phyloP scores from a whole-genome alignment of 2,113 vertebrate genomes.

The Tachycineta bicolor region DNA sequence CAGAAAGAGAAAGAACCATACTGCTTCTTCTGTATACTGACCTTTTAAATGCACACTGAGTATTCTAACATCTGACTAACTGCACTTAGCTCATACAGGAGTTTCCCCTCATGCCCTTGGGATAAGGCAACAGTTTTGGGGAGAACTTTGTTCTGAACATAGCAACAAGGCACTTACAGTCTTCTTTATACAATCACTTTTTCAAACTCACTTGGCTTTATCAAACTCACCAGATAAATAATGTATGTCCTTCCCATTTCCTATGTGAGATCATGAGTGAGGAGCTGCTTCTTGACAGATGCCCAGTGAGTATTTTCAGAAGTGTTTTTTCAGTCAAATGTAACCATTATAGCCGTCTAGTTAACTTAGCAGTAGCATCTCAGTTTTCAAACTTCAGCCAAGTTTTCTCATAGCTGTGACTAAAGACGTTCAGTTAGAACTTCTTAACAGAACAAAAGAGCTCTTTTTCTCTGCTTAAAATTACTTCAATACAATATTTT shows the following conservation, averaged over 20 bases:
- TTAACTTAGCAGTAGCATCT: conserved; percentile 36
- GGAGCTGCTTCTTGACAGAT: conserved; percentile 41
- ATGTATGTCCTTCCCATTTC: conserved; percentile 23
- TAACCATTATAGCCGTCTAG: neutral
- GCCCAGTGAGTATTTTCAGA: conserved; percentile 37
- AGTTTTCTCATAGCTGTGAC: conserved; percentile 8
- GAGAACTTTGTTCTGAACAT: neutral
- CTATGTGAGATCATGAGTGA: conserved; percentile 39
- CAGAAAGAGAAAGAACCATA: neutral
- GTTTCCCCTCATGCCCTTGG: neutral
- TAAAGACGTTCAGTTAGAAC: neutral
- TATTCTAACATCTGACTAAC: neutral
- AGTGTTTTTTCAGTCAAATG: conserved; percentile 40
- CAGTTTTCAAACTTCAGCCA: conserved; percentile 40
- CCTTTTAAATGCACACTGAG: neutral
- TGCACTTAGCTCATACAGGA: neutral
- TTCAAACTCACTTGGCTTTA: neutral
- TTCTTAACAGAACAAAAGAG: conserved; percentile 9
- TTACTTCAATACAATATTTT: neutral
- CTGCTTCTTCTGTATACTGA: neutral
- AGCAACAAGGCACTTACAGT: neutral
- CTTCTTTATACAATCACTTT: neutral
- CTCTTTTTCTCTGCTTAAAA: conserved; percentile 18
- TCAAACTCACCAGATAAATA: conserved; percentile 47
- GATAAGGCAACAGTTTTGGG: neutral